phyloP scores from a whole-genome alignment of 1,140 invertebrate species.

The Drosophila teissieri region DNA sequence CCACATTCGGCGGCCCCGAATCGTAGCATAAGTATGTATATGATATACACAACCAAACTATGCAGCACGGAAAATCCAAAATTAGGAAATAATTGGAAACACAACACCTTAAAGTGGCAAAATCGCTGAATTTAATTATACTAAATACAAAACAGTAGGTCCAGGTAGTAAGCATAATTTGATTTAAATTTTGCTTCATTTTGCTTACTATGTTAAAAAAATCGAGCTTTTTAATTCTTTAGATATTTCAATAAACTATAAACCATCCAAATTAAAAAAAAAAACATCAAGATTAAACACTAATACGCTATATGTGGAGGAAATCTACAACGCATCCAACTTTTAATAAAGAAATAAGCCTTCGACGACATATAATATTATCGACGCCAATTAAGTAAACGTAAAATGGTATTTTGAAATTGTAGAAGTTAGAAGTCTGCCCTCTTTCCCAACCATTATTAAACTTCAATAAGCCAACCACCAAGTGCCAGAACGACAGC shows the following conservation, averaged over 20 bases:
- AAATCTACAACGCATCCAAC: too few relatives aligned
- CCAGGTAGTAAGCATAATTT: too few relatives aligned
- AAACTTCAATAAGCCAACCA: constrained; percentile 7
- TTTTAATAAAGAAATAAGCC: constrained; percentile 1
- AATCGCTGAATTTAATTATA: neutral
- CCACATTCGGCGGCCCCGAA: neutral
- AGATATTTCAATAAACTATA: too few relatives aligned
- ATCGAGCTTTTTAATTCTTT: too few relatives aligned
- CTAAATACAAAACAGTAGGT: neutral
- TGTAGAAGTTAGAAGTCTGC: constrained; percentile 3
- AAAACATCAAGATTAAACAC: too few relatives aligned
- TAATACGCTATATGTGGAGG: too few relatives aligned
- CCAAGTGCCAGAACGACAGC: constrained; percentile 21
- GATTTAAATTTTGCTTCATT: too few relatives aligned
- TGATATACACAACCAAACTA: neutral
- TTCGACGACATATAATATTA: constrained; percentile 44
- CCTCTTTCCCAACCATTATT: neutral
- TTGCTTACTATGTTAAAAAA: too few relatives aligned
- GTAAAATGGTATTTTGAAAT: too few relatives aligned
- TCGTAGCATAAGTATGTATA: neutral
- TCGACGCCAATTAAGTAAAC: constrained; percentile 7
- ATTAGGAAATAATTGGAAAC: neutral
- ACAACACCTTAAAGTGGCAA: neutral
- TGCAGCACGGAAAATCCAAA: neutral
- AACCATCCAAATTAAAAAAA: too few relatives aligned